A percentile compares a stretch with the other conserved stretches of the same genome.
These are phyloP conservation scores for Ceratosolen solmsi DNA, from an alignment of 1,140 invertebrate genomes.

Conservation along the genomic window DNA sequence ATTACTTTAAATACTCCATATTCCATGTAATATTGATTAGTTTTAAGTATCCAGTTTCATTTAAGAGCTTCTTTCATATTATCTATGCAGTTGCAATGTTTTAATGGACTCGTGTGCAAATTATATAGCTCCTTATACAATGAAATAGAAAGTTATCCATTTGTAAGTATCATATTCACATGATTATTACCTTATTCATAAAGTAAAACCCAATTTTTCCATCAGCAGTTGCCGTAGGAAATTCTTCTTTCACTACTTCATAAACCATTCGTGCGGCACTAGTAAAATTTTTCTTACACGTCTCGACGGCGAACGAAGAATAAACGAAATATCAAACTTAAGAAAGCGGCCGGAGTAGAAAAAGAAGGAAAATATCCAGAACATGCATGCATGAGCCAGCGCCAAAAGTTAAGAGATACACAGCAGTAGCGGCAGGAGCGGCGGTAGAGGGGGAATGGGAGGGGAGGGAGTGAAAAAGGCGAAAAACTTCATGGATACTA, in stretches of 20 bases:
- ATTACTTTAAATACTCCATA: neutral
- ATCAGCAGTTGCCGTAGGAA: neutral
- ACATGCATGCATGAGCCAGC: conserved; percentile 22
- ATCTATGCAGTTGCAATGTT: neutral
- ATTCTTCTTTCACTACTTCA: conserved; percentile 1
- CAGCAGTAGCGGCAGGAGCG: neutral
- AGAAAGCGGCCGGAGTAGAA: neutral
- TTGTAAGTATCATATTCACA: conserved; percentile 5
- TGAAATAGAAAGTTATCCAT: neutral
- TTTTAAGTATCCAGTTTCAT: neutral
- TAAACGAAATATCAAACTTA: conserved; percentile 25
- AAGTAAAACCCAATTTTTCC: conserved; percentile 23
- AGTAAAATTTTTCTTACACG: conserved; percentile 12
- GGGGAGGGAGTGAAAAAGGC: neutral
- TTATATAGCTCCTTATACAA: too few species aligned
- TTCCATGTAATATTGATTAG: neutral
- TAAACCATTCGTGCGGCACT: neutral
- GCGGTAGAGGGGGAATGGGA: too few species aligned
- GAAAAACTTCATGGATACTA: neutral
- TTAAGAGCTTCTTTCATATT: neutral
- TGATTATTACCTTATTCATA: conserved; percentile 15
- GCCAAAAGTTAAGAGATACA: conserved; percentile 31
- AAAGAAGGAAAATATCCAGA: conserved; percentile 1
- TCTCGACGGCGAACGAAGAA: neutral
- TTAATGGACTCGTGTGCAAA: too few species aligned